Evolutionary conservation across 2,797 vertebrate genomes (phyloP).

Genomic region (Setipinna tenuifilis): DNA sequence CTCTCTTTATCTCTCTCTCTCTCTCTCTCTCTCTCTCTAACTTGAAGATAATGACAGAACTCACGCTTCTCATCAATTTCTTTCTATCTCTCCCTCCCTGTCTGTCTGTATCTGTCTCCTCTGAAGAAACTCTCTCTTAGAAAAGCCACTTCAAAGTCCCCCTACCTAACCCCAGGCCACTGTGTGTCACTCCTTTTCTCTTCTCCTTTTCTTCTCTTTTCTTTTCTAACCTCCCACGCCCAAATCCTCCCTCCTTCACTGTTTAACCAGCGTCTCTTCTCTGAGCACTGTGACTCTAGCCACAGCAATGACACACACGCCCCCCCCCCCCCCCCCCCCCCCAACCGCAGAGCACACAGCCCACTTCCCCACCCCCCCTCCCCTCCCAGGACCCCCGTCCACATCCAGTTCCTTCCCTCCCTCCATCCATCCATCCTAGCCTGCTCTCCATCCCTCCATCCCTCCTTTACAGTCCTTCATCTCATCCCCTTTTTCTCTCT

Average conservation of each 20-base stretch:
- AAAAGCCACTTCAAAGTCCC: constrained; percentile 4
- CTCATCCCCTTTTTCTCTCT: not conserved
- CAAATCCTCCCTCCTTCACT: not conserved
- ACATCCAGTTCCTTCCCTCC: not conserved
- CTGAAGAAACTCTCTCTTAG: not conserved
- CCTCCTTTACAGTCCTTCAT: not conserved
- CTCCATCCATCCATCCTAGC: not conserved
- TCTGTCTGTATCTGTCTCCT: not conserved
- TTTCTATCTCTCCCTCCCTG: too few relatives aligned
- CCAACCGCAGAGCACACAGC: not conserved
- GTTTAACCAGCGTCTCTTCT: constrained; percentile 3
- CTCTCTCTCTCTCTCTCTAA: too few relatives aligned
- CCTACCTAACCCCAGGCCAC: not conserved
- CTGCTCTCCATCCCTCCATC: not conserved
- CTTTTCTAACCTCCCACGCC: not conserved
- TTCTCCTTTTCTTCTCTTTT: too few relatives aligned
- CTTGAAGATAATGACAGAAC: too few relatives aligned
- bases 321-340: not conserved
- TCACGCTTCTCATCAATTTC: too few relatives aligned
- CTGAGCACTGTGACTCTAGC: not conserved
- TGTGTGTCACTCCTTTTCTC: not conserved
- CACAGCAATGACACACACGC: not conserved
- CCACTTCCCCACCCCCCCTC: not conserved
- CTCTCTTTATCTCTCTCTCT: too few relatives aligned
- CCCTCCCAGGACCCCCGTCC: not conserved